These are phyloP conservation scores for Oxyruncus cristatus DNA, from an alignment of 2,113 vertebrate genomes.

Conservation along the genomic window DNA sequence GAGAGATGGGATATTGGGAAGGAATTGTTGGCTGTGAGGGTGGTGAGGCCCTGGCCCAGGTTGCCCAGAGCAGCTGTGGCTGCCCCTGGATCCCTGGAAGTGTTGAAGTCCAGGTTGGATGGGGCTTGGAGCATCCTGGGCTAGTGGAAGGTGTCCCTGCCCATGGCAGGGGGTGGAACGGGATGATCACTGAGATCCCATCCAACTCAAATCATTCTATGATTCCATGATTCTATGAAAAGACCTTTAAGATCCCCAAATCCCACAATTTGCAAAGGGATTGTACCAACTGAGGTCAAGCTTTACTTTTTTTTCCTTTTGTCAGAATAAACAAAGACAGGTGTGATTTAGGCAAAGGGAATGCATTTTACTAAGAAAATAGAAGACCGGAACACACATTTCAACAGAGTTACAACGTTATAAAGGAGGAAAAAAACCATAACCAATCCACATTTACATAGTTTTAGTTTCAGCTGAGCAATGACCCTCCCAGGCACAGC, in stretches of 20 bases:
- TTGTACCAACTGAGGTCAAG: accelerated
- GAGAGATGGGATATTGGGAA: background rate
- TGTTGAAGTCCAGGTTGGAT: background rate
- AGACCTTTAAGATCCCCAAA: background rate
- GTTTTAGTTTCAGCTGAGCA: conserved; percentile 20
- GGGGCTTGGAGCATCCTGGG: background rate
- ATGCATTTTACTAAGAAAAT: conserved; percentile 76
- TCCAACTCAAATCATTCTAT: background rate
- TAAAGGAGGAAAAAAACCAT: conserved; percentile 11
- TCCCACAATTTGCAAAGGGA: too few species aligned
- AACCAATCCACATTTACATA: background rate
- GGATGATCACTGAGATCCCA: accelerated
- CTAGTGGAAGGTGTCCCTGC: background rate
- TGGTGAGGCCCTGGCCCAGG: background rate
- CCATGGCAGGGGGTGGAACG: accelerated
- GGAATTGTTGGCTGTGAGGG: background rate
- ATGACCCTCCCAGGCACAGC: background rate
- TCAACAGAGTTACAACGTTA: conserved; percentile 51
- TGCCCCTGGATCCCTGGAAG: background rate
- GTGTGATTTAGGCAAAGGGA: conserved; percentile 45
- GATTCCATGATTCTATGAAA: background rate
- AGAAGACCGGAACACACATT: conserved; percentile 53
- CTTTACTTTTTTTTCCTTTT: accelerated
- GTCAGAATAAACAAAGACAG: background rate
- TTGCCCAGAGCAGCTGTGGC: background rate